Evolutionary conservation across 2,113 vertebrate species (phyloP).

Genomic region (Pterocles gutturalis): DNA sequence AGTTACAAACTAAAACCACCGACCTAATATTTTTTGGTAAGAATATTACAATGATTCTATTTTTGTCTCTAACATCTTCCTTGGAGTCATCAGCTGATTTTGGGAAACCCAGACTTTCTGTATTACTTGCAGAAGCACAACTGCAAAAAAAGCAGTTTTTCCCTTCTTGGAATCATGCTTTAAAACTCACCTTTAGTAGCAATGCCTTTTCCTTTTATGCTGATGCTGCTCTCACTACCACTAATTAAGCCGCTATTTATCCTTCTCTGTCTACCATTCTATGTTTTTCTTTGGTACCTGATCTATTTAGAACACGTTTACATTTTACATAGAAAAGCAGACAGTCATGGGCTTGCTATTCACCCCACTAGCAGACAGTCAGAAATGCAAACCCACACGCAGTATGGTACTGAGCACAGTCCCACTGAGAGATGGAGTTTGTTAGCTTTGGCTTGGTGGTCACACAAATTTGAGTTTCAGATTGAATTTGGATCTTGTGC

Average conservation of each 20-base stretch:
- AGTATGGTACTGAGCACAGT: not conserved
- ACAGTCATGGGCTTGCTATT: rapidly evolving
- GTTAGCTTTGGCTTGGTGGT: not conserved
- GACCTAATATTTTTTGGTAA: not conserved
- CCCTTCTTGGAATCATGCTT: not conserved
- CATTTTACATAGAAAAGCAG: not conserved
- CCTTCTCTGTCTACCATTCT: not conserved
- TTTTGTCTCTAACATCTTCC: not conserved
- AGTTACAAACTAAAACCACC: not conserved
- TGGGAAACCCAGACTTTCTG: not conserved
- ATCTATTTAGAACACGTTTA: not conserved
- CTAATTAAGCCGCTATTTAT: not conserved
- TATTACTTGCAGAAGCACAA: not conserved
- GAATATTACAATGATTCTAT: not conserved
- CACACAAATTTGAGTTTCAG: not conserved
- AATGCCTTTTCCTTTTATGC: not conserved
- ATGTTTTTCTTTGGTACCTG: not conserved
- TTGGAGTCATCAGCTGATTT: rapidly evolving
- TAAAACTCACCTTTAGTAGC: not conserved
- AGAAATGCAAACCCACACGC: not conserved
- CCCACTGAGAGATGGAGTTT: not conserved
- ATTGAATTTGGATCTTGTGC: not conserved
- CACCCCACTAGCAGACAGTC: not conserved
- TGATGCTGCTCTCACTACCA: not conserved
- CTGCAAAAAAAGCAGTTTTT: not conserved